phyloP scores from a whole-genome alignment of 2,888 invertebrate species.

The Diarsia brunnea region DNA sequence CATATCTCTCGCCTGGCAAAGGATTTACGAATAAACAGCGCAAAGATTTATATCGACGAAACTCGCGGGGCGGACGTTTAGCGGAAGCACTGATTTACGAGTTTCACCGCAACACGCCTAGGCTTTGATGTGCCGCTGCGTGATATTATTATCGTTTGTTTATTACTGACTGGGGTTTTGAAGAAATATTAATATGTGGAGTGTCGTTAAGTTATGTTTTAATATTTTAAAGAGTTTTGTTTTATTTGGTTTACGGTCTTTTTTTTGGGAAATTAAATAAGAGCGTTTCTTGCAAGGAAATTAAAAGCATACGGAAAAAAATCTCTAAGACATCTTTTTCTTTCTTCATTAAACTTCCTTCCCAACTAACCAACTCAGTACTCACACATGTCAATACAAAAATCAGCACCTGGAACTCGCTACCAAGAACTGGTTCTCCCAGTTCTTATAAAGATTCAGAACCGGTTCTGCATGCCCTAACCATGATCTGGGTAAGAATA shows the following conservation, averaged over 20 bases:
- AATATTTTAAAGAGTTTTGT: neutral
- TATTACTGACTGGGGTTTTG: conserved; percentile 59
- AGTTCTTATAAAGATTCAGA: neutral
- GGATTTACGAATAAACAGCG: conserved; percentile 43
- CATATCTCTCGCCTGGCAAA: conserved; percentile 27
- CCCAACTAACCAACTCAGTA: too few relatives aligned
- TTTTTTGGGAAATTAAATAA: neutral
- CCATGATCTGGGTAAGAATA: neutral
- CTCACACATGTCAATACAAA: too few relatives aligned
- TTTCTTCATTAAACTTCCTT: too few relatives aligned
- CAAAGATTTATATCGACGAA: conserved; percentile 56
- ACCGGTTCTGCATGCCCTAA: neutral
- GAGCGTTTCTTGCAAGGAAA: neutral
- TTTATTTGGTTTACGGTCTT: neutral
- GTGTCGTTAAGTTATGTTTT: conserved; percentile 20
- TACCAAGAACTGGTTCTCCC: too few relatives aligned
- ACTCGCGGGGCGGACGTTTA: conserved; percentile 65
- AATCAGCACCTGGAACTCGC: too few relatives aligned
- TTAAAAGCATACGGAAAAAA: neutral
- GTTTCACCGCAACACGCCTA: conserved; percentile 66
- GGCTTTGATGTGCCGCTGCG: conserved; percentile 68
- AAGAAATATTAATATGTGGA: conserved; percentile 17
- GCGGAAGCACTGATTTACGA: conserved; percentile 71
- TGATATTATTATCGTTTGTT: conserved; percentile 71
- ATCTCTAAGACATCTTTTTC: too few relatives aligned